These are phyloP conservation scores for Parotocinclus haroldoi DNA, from an alignment of 2,797 vertebrate genomes.

Conservation along the genomic window DNA sequence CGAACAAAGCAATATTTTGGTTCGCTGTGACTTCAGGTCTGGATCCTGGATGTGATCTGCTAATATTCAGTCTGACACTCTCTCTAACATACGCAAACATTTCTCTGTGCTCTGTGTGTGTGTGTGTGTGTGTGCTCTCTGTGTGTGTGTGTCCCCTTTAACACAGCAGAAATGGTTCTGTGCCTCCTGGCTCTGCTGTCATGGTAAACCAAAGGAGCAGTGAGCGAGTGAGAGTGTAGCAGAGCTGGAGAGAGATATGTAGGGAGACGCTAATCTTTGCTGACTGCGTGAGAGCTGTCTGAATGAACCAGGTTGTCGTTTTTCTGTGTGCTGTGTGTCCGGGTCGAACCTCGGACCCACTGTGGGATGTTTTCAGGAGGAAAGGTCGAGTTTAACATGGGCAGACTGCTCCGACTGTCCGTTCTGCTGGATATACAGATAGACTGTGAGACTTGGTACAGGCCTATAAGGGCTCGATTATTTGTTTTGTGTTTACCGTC, in stretches of 20 bases:
- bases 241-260: constrained; percentile 17
- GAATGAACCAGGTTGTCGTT: constrained; percentile 18
- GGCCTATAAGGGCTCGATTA: neutral
- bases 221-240: constrained; percentile 9
- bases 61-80: no score
- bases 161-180: constrained; percentile 60
- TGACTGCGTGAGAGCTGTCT: constrained; percentile 38
- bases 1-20: no score
- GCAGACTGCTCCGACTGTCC: neutral
- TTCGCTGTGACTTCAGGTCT: no score
- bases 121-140: constrained; percentile 16
- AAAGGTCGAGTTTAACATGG: neutral
- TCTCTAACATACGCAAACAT: no score
- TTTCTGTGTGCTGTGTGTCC: neutral
- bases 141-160: constrained; percentile 21
- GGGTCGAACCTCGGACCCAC: neutral
- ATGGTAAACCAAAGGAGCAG: constrained; percentile 49
- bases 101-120: neutral
- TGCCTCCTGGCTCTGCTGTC: constrained; percentile 51
- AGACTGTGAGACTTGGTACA: neutral
- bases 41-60: no score
- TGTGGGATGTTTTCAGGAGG: constrained; percentile 11
- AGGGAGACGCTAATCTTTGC: constrained; percentile 40
- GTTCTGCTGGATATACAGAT: neutral
- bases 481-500: no score